Percentiles rank a stretch among this genome's conserved stretches.
Conservation (phyloP, 2,113 vertebrate genomes). For the Pyxicephalus adspersus region DNA sequence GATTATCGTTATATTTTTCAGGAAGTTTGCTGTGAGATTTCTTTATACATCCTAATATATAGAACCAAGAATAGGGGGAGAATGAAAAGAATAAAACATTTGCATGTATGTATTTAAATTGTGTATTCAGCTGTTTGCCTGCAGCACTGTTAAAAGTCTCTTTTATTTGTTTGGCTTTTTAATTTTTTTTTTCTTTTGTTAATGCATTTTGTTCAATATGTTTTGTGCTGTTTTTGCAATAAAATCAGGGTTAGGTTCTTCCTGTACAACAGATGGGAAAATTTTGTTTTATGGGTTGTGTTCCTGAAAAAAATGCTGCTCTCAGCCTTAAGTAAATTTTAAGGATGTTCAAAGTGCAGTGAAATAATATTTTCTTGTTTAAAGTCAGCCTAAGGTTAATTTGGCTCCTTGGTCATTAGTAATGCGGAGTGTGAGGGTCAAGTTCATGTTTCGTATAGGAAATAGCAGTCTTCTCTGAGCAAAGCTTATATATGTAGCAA, state of each 20-base stretch:
- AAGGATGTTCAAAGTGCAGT: not conserved
- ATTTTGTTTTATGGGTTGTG: not conserved
- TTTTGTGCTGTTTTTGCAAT: not conserved
- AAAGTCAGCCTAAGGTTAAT: not conserved
- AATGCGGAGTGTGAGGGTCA: not conserved
- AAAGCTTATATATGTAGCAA: not conserved
- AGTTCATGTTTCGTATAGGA: not conserved
- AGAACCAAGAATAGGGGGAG: too few species aligned
- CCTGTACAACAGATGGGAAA: not conserved
- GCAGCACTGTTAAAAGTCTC: too few species aligned
- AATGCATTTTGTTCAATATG: not conserved
- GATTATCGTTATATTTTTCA: too few species aligned
- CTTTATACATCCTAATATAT: too few species aligned
- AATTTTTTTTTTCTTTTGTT: not conserved
- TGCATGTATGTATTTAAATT: too few species aligned
- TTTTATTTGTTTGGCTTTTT: too few species aligned
- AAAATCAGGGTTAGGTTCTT: not conserved
- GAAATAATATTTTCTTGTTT: conserved; percentile 3
- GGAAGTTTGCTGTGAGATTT: too few species aligned
- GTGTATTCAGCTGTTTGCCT: too few species aligned
- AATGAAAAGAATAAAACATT: too few species aligned
- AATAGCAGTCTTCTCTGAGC: not conserved
- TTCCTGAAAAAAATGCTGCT: conserved; percentile 15
- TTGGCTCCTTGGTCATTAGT: not conserved
- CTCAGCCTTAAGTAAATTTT: conserved; percentile 10